phyloP scores from a whole-genome alignment of 2,113 vertebrate species.

The Lamprologus ornatipinnis region DNA sequence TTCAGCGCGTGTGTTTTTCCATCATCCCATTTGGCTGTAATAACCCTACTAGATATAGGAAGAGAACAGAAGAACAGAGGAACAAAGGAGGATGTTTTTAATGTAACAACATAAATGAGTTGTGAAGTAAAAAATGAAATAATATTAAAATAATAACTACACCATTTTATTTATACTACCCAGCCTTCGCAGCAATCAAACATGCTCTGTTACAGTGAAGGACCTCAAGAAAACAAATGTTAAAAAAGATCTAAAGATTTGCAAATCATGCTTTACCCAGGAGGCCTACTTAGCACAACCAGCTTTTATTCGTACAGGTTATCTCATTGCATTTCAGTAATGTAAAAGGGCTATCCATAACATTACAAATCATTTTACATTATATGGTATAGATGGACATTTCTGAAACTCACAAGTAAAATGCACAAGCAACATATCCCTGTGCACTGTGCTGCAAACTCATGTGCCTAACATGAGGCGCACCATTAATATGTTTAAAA shows the following conservation, averaged over 20 bases:
- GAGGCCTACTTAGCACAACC: background rate
- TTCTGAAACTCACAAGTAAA: background rate
- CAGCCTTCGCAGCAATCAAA: background rate
- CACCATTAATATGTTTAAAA: background rate
- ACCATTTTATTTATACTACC: background rate
- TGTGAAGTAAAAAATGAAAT: background rate
- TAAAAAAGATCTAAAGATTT: background rate
- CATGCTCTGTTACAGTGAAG: background rate
- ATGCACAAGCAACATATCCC: background rate
- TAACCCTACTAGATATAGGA: background rate
- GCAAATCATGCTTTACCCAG: background rate
- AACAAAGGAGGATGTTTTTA: background rate
- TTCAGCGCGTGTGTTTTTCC: constrained; percentile 2
- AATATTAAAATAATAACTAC: background rate
- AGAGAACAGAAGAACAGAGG: background rate
- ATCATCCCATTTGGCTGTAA: background rate
- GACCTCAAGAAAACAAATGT: background rate
- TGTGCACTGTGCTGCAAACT: background rate
- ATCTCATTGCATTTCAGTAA: background rate
- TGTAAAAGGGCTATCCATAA: background rate
- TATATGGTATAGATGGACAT: background rate
- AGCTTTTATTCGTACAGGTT: background rate
- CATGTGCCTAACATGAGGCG: background rate
- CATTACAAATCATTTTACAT: background rate
- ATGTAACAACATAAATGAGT: background rate